Base-by-base conservation (phyloP, 2,888 invertebrate species). In the Sialis lutaria region DNA sequence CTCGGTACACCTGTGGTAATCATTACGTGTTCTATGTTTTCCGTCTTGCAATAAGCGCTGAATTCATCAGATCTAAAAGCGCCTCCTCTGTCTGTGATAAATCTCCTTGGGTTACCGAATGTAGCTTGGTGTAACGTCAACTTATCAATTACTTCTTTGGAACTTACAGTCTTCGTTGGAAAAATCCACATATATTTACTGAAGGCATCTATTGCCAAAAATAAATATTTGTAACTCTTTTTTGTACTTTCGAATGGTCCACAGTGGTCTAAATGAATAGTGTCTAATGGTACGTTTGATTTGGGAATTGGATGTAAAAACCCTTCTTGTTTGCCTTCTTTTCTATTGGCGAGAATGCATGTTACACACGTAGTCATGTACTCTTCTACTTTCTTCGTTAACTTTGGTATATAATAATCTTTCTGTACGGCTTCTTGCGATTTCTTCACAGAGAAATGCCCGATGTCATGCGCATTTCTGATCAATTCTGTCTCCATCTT, bases 111-210 rank as follows among this genome's bases (percentile, higher is more conserved):
- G 49, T 60, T 60, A 6, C 62, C 64, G 55, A 64, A 65, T 6
- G 45, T 52, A 10, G 52, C 50, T 42, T 59, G 57, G 33, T 60
- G 59, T 2, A 51, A n/a, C 6, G 48, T 46, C 2, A 63, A 33
- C 49, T 57, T 60, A 1, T 53, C 34, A 6, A 64, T 37, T 0
- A 56, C 58, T 44, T 66, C 62, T 10, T 52, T 53, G 4, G 55
- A 50, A 0, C 57, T 50, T 1, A 55, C 56, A 2, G 54, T 49
- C 45, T 60, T 61, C 1, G 55, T 55, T 1, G 61, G 60, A 45
- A 56, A 63, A 0, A 63, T 9, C 60, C 64, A 63, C 1, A 53
- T 54, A 54, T 62, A 63, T 45, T 63, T 64, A 0, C 60, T 60
- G 40, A 61, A 63, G 0, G 50, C 56, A 50, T 64, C 62, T 0